A percentile compares a stretch with the other conserved stretches of the same genome.
These are phyloP conservation scores for Phylloscopus trochiloides DNA, from an alignment of 2,113 vertebrate genomes.

Conservation along the genomic window DNA sequence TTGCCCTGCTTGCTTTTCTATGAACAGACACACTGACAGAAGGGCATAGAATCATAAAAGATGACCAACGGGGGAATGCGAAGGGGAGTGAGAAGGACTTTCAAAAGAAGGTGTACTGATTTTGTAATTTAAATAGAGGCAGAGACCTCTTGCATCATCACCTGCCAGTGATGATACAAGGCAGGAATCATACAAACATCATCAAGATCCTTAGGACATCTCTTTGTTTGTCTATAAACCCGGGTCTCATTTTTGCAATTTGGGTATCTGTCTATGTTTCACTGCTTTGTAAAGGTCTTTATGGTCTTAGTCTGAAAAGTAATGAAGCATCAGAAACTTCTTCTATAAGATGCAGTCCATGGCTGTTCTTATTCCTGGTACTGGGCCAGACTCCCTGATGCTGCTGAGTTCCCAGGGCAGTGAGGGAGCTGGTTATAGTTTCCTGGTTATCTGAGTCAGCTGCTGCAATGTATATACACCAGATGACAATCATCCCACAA, in stretches of 20 bases:
- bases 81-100: neutral
- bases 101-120: neutral
- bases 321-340: neutral
- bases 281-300: neutral
- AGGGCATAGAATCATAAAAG: neutral
- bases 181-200: neutral
- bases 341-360: neutral
- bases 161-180: neutral
- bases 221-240: neutral
- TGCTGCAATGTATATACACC: constrained; percentile 60
- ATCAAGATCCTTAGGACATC: neutral
- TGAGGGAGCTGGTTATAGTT: constrained; percentile 10
- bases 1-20: neutral
- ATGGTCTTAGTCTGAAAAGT: neutral
- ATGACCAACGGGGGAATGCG: neutral
- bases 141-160: neutral
- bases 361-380: neutral
- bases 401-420: neutral
- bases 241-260: neutral
- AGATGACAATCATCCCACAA: constrained; percentile 55
- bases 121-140: neutral
- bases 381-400: constrained; percentile 6
- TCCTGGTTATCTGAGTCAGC: constrained; percentile 55
- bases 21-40: neutral
- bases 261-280: neutral